Conservation (phyloP, 1,140 invertebrate genomes). For the Eumaeus atala region DNA sequence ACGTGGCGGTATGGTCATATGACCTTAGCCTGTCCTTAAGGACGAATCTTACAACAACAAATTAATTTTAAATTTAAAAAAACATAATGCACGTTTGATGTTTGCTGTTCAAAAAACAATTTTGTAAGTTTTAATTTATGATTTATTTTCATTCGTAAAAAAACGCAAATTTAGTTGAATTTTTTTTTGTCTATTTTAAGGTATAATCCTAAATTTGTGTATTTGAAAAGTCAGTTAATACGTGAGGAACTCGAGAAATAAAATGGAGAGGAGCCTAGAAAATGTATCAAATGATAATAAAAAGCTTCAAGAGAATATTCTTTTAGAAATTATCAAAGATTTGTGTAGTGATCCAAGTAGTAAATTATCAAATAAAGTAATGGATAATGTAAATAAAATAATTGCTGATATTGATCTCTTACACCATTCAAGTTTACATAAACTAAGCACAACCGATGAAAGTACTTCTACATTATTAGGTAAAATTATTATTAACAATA, state of each 20-base stretch:
- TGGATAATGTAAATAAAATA: slow-evolving; percentile 56
- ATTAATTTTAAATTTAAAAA: no score
- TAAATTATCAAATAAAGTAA: slow-evolving; percentile 42
- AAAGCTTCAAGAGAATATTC: slow-evolving; percentile 43
- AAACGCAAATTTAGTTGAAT: no score
- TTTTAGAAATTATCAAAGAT: slow-evolving; percentile 57
- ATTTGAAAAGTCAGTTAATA: no score
- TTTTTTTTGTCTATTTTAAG: no score
- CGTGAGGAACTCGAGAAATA: not conserved
- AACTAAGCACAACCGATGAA: slow-evolving; percentile 56
- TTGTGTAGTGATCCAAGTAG: slow-evolving; percentile 36
- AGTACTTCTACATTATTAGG: slow-evolving; percentile 55
- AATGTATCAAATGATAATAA: slow-evolving; percentile 31
- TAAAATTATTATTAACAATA: slow-evolving; percentile 28
- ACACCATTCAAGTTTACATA: slow-evolving; percentile 56
- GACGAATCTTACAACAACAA: no score
- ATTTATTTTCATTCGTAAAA: no score
- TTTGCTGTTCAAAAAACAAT: no score
- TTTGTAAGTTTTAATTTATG: no score
- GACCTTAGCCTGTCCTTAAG: no score
- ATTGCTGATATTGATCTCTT: slow-evolving; percentile 56
- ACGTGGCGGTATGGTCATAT: no score
- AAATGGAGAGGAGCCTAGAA: slow-evolving; percentile 32
- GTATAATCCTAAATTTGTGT: no score
- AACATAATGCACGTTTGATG: no score